Conservation (phyloP, 1,140 invertebrate genomes). For the Zaprionus africanus region DNA sequence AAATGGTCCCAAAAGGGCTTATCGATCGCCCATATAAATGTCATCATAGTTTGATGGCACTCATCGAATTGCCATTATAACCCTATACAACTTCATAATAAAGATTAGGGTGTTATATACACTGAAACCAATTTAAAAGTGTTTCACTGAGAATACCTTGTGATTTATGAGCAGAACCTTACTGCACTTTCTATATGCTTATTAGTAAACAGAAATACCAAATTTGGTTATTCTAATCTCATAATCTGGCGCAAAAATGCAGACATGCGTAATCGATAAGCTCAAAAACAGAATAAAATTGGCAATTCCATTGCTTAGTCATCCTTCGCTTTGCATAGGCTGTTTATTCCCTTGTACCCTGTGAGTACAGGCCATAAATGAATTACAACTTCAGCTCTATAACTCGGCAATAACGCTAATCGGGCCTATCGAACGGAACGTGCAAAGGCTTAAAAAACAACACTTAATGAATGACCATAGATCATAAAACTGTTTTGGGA, state of each 20-base stretch:
- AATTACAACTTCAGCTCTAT: neutral
- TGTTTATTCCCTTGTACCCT: neutral
- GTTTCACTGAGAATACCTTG: neutral
- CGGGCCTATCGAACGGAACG: neutral
- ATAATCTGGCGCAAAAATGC: neutral
- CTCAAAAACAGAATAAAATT: neutral
- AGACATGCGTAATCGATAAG: neutral
- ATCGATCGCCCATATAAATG: neutral
- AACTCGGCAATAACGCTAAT: constrained; percentile 6
- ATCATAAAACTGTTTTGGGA: constrained; percentile 7
- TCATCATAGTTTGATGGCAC: constrained; percentile 26
- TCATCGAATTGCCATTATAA: constrained; percentile 64
- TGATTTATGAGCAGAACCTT: neutral
- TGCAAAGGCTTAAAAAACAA: neutral
- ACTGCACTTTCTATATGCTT: neutral
- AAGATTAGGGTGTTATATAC: constrained; percentile 54
- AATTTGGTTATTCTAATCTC: neutral
- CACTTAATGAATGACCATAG: neutral
- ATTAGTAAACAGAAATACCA: neutral
- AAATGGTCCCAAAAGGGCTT: neutral
- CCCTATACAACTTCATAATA: constrained; percentile 47
- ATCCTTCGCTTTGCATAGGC: neutral
- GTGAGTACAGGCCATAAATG: neutral
- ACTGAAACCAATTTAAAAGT: constrained; percentile 7
- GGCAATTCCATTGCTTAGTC: neutral